Conservation (phyloP, 2,888 invertebrate species). For the Sialis fuliginosa region DNA sequence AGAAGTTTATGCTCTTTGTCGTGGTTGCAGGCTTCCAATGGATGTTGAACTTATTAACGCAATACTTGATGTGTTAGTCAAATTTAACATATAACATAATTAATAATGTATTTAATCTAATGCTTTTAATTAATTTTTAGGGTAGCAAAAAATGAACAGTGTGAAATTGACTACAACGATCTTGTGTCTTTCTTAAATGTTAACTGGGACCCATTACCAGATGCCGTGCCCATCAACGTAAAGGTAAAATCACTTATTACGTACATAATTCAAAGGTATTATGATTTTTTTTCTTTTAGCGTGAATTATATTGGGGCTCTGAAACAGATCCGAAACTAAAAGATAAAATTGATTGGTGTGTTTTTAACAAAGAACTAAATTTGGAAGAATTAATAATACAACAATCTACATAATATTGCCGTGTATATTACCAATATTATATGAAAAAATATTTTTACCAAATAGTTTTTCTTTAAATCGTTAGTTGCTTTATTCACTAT, state of each 20-base stretch:
- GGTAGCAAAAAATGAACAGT: conserved; percentile 42
- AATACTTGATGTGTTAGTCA: conserved; percentile 45
- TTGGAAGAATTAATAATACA: conserved; percentile 23
- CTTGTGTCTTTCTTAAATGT: conserved; percentile 55
- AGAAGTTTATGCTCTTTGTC: conserved; percentile 43
- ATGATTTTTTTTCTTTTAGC: conserved; percentile 17
- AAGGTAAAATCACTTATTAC: conserved; percentile 22
- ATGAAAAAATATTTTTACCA: too few relatives aligned
- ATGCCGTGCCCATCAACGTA: conserved; percentile 29
- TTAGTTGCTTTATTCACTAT: too few relatives aligned
- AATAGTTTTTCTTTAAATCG: too few relatives aligned
- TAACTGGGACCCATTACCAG: conserved; percentile 31
- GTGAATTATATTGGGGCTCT: conserved; percentile 27
- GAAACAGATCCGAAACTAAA: conserved; percentile 25
- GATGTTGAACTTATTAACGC: conserved; percentile 47
- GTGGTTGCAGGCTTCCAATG: conserved; percentile 52
- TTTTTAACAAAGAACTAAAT: conserved; percentile 27
- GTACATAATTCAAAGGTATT: not conserved
- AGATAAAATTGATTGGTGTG: conserved; percentile 28
- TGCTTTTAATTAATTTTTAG: conserved; percentile 20
- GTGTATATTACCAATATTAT: too few relatives aligned
- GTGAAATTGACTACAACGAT: conserved; percentile 47
- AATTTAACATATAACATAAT: not conserved
- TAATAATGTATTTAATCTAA: not conserved
- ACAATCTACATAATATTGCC: not conserved